These are phyloP conservation scores for Heliocidaris erythrogramma DNA, from an alignment of 35 echinoderm and acorn worm genomes.

Conservation along the genomic window DNA sequence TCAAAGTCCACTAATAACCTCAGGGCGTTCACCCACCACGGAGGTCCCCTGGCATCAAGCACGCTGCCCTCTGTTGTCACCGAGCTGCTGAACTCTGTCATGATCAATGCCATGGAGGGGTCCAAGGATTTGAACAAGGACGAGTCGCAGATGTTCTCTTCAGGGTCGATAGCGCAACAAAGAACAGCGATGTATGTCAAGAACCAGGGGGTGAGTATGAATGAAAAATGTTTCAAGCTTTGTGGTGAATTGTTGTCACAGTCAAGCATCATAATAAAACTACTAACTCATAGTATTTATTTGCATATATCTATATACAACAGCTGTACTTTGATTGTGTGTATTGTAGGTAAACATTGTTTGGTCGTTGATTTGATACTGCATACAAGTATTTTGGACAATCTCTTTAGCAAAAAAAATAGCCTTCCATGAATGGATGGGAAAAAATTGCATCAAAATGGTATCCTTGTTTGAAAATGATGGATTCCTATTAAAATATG, in stretches of 20 bases:
- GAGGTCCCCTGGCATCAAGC: background rate
- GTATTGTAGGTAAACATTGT: background rate
- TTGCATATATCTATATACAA: background rate
- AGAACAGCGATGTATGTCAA: constrained; percentile 24
- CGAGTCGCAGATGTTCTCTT: background rate
- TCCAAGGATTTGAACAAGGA: background rate
- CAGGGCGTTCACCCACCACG: background rate
- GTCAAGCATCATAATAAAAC: background rate
- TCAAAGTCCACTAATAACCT: constrained; percentile 40
- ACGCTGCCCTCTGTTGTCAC: constrained; percentile 36
- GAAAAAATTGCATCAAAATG: no score
- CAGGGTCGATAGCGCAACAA: background rate
- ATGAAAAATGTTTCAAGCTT: background rate
- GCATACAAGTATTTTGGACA: no score
- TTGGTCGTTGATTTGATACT: no score
- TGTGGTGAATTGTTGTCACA: background rate
- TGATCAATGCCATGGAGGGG: constrained; percentile 59
- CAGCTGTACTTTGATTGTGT: background rate
- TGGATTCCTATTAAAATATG: no score
- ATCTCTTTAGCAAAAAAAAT: no score
- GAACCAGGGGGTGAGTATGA: background rate
- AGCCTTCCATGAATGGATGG: no score
- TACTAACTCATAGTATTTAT: background rate
- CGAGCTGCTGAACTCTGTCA: constrained; percentile 55
- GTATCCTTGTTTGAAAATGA: no score